Conservation (phyloP, 2,113 vertebrate species). For the Thalassoma bifasciatum region DNA sequence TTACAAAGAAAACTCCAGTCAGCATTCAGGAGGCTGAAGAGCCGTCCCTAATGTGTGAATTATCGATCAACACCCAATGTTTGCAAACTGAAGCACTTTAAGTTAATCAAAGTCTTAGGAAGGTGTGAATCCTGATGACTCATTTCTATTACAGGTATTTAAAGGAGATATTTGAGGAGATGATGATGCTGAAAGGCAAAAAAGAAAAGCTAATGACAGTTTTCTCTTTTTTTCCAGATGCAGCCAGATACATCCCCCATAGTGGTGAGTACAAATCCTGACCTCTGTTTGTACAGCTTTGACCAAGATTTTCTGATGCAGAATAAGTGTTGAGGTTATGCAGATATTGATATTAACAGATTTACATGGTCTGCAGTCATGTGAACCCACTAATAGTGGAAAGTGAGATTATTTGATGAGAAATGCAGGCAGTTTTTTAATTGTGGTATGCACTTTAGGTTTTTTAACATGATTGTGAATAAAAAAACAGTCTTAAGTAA, state of each 20-base stretch:
- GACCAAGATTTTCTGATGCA: too few species aligned
- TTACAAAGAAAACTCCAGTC: not conserved
- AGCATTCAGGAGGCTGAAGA: not conserved
- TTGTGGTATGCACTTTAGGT: too few species aligned
- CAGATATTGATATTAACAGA: too few species aligned
- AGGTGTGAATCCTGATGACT: slow-evolving; percentile 12
- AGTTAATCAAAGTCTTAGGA: not conserved
- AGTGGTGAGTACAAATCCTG: slow-evolving; percentile 65
- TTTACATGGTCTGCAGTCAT: too few species aligned
- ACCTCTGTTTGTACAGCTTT: too few species aligned
- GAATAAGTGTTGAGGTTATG: too few species aligned
- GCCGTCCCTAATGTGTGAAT: not conserved
- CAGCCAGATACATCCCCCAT: slow-evolving; percentile 81
- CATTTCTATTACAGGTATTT: not conserved
- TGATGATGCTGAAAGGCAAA: not conserved
- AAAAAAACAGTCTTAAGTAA: too few species aligned
- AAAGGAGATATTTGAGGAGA: slow-evolving; percentile 9
- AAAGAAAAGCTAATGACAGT: not conserved
- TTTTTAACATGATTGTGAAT: too few species aligned
- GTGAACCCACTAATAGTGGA: too few species aligned
- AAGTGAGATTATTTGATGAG: too few species aligned
- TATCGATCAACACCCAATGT: not conserved
- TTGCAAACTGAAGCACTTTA: not conserved
- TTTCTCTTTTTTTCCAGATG: slow-evolving; percentile 66
- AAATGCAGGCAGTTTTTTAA: too few species aligned